Base-by-base conservation (phyloP, 2,888 invertebrate genomes). In the Eupithecia insigniata region DNA sequence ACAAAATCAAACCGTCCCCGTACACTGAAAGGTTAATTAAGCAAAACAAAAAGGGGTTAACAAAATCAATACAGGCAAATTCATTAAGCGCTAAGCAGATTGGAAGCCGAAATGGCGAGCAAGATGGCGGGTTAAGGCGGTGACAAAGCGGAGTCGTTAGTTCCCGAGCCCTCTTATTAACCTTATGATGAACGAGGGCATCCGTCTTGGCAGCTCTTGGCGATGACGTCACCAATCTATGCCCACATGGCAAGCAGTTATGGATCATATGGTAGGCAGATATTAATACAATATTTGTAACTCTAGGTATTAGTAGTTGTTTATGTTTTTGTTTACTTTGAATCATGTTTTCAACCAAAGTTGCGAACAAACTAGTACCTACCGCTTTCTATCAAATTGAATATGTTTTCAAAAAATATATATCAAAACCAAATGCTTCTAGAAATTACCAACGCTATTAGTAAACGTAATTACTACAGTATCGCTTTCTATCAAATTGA, bases 61-160 rank as follows among this genome's bases (percentile, higher is more conserved):
- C 91, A 93, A 93, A 94, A 94, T 94, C 93, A 93, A 94, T 94
- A 94, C 91, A 90, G 88, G 92, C 92, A 92, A 93, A 93, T 93
- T 94, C 93, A 94, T 94, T 94, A 93, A 89, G 92, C 89, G 89
- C 89, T 94, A 94, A 94, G 92, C 91, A 93, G 93, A 93, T 93
- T 93, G 93, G 91, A 92, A 92, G 90, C 90, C 93, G 92, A 92
- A 87, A 93, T 93, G 93, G 93, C 92, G 86, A 80, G 80, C 90
- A 92, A 92, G 91, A 92, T 91, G 93, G 92, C 92, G 91, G 87
- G 89, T 89, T 92, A 90, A 93, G 91, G 90, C 93, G 92, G 90
- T 94, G 94, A 94, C 94, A 94, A 94, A 94, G 94, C 92, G 93
- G 73, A 85, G 87, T 93, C 94, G 94, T 94, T 94, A 94, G 94